Base-by-base conservation (phyloP, 2,797 vertebrate genomes). In the Sphenodon punctatus region DNA sequence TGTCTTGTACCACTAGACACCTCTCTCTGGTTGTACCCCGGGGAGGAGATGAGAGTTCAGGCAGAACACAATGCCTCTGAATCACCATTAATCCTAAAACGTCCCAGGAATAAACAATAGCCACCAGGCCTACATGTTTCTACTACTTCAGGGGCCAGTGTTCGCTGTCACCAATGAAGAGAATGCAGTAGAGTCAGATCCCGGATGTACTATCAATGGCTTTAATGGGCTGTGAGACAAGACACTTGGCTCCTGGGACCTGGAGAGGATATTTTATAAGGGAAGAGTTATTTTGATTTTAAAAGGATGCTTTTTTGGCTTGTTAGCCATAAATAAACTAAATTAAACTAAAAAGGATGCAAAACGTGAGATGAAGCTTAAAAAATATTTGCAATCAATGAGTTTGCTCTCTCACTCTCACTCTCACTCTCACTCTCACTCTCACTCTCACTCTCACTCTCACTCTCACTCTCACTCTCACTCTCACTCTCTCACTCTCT, bases 211-310 rank as follows among this genome's bases (percentile, higher is more conserved):
- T 85, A 81, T 86, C 80, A 80, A 81, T 90, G 82, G 70, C 73
- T 91, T 89, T 89, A 92, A 85, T 90, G 90, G 82, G 89, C 89
- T 89, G 86, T 19, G 65, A 90, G 78, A 91, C 78, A 88, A 45
- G 82, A 85, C 89, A 91, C 90, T 80, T 72, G 45, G 68, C 85
- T 88, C 76, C 80, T 46, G 27, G 82, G 74, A 86, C 89, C 90
- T 74, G 85, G 86, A 86, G 82, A 89, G 82, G 83, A 51, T 73
- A 86, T 83, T 75, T 89, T 89, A 90, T 8, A 86, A 91, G 71
- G n/a, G n/a, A n/a, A 85, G 78, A 89, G 49, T 90, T 74, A 73
- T 58, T 74, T 86, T 87, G 22, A 68, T 82, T 78, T 85, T 89
- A 88, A 90, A 88, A 80, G 86, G 51, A 89, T n/a, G n/a, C n/a